Base-by-base conservation (phyloP, 2,797 vertebrate species). In the Anguilla megastoma region DNA sequence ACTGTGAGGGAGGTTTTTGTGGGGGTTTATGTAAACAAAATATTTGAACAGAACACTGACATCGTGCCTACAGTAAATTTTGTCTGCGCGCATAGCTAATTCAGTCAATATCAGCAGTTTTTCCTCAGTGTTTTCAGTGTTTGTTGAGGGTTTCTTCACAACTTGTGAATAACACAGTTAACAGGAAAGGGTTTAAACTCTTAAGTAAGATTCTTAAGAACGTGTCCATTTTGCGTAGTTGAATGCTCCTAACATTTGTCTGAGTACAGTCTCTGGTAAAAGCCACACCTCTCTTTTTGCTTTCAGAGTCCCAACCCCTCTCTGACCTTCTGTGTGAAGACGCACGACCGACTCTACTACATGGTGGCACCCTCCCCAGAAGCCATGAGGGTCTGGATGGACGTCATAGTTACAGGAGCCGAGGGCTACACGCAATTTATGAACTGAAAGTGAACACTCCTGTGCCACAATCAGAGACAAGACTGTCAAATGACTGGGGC, bases 331-430 rank as follows among this genome's bases (percentile, higher is more conserved):
- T 99, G 98, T 0, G 98, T 99, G 93, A 99, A 99, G 95, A 99
- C 98, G 48, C 98, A 99, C 0, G 98, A 99, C 95, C 97, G 98
- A 16, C 96, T 99, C 2, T 99, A 99, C 95, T 99, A 97, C 95
- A 96, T 99, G 97, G 98, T 99, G 93, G 98, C 98, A 0, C 98
- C 98, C 0, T 98, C 98, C 0, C 96, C 98, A 0, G 98, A 99
- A 93, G 98, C 98, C 94, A 99, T 99, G 98, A 95, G 98, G 90
- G 99, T 99, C 94, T 99, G 98, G 98, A 99, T 99, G 98, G 98
- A 99, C 0, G 98, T 98, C 91, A 98, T 99, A n/a, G 98, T 99
- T 92, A 99, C 98, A 0, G 98, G 98, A 0, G 98, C 98, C 0
- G 98, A 99, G 94, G 98, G 98, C n/a, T 98, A 99, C 93, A 99